Percentiles rank a stretch among this genome's conserved stretches.
Evolutionary conservation across 2,797 vertebrate genomes (phyloP).

Genomic region (Xenopus petersii): DNA sequence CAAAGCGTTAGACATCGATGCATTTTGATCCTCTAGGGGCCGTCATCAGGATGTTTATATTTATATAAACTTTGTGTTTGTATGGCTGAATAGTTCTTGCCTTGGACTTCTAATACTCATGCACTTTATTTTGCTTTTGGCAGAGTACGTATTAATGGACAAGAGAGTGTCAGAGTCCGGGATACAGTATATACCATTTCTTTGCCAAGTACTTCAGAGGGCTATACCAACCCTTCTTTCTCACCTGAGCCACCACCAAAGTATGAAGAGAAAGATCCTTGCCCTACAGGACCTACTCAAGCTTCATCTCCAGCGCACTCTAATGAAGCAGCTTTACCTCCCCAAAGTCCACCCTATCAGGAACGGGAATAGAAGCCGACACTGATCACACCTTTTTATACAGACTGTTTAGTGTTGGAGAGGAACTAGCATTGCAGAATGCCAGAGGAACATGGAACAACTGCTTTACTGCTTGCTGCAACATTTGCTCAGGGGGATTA

Average conservation of each 20-base stretch:
- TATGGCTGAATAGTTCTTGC: too few relatives aligned
- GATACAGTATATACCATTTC: conserved; percentile 62
- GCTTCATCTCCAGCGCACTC: not conserved
- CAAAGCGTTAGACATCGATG: too few relatives aligned
- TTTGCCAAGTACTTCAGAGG: conserved; percentile 50
- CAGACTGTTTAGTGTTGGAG: not conserved
- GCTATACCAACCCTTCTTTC: conserved; percentile 36
- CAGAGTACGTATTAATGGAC: conserved; percentile 26
- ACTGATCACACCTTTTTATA: not conserved
- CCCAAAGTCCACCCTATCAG: not conserved
- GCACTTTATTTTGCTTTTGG: too few relatives aligned
- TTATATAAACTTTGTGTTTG: too few relatives aligned
- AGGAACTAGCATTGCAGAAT: too few relatives aligned
- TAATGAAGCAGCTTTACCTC: not conserved
- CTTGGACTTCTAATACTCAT: too few relatives aligned
- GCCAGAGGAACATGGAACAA: too few relatives aligned
- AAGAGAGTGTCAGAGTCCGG: conserved; percentile 39
- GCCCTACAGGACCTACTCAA: not conserved
- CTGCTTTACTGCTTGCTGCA: too few relatives aligned
- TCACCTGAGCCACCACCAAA: conserved; percentile 62
- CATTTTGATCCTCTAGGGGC: too few relatives aligned
- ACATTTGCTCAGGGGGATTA: too few relatives aligned
- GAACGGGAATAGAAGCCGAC: not conserved
- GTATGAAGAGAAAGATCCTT: conserved; percentile 63
- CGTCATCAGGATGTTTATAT: too few relatives aligned